Evolutionary conservation across 2,888 invertebrate genomes (phyloP), one percentile per base, ranked within the genome.

Genomic region (Limenitis camilla): DNA sequence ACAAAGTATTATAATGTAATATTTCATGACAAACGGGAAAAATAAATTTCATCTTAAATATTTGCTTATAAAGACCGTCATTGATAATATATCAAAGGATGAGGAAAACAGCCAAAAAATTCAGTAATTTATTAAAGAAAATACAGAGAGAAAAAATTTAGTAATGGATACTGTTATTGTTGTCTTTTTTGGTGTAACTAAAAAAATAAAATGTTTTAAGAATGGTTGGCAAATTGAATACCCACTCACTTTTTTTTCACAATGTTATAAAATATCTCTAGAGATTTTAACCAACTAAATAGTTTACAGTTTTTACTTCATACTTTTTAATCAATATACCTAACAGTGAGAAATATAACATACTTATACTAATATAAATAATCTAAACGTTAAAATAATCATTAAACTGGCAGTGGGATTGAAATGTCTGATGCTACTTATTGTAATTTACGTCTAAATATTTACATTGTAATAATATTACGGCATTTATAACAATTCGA

Each of bases 391-490:
- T 45, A 29, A 29, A 45, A 11, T 30, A 36, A 36, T 29, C n/a
- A 38, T 35, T 11, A 35, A 36, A 30, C 19, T 52, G 57, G 57
- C 59, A 59, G 61, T 59, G 55, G 31, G 35, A n/a, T 10, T 35
- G 35, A 47, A 47, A 35, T 29, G 30, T 47, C 53, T 46, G 46
- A 53, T 50, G 33, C 50, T 53, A 53, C 50, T 48, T 58, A 55
- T 30, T 43, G 9, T 49, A 55, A 50, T 53, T 42, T 51, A 49
- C 10, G 5, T 38, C 52, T 55, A 55, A 46, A 38, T 58, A 58
- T 58, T 58, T 58, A 58, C 58, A 58, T 19, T 57, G 39, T 38
- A 27, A 40, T 45, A 52, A 43, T 49, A 36, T 52, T 31, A 48
- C 35, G 45, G 35, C 44, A 10, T 40, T 30, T 9, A 9, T 10